Conservation (phyloP, 2,888 invertebrate genomes). For the Xestia xanthographa region DNA sequence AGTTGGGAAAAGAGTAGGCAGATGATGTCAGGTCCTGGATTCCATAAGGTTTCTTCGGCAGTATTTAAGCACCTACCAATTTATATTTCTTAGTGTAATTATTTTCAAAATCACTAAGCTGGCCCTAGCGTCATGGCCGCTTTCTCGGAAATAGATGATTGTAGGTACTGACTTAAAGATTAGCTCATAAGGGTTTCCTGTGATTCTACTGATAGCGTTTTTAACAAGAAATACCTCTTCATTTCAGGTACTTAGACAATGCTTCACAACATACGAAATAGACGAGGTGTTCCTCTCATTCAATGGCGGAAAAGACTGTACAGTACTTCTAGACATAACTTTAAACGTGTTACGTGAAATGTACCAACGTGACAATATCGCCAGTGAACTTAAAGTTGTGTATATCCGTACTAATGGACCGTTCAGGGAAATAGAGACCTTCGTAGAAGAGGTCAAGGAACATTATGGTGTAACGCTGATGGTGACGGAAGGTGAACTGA, state of each 20-base stretch:
- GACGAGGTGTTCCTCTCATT: constrained; percentile 97
- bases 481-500: constrained; percentile 93
- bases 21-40: not conserved
- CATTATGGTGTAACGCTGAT: constrained; percentile 94
- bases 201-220: not conserved
- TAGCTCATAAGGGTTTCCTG: constrained; percentile 5
- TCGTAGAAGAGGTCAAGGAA: constrained; percentile 93
- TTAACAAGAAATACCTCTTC: constrained; percentile 13
- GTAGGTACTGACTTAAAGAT: constrained; percentile 2
- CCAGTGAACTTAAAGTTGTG: constrained; percentile 92
- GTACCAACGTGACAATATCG: constrained; percentile 76
- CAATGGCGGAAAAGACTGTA: constrained; percentile 99
- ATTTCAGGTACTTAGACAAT: constrained; percentile 91
- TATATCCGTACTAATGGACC: constrained; percentile 95
- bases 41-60: not conserved
- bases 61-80: not conserved
- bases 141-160: constrained; percentile 5
- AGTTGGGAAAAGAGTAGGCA: not conserved
- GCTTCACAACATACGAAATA: constrained; percentile 91
- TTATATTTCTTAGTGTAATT: not conserved
- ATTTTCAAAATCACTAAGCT: constrained; percentile 11
- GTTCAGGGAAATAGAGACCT: constrained; percentile 96
- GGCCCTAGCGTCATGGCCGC: constrained; percentile 4
- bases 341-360: constrained; percentile 78
- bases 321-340: constrained; percentile 93